Evolutionary conservation across 2,113 vertebrate genomes (phyloP).

Genomic region (Daubentonia madagascariensis): DNA sequence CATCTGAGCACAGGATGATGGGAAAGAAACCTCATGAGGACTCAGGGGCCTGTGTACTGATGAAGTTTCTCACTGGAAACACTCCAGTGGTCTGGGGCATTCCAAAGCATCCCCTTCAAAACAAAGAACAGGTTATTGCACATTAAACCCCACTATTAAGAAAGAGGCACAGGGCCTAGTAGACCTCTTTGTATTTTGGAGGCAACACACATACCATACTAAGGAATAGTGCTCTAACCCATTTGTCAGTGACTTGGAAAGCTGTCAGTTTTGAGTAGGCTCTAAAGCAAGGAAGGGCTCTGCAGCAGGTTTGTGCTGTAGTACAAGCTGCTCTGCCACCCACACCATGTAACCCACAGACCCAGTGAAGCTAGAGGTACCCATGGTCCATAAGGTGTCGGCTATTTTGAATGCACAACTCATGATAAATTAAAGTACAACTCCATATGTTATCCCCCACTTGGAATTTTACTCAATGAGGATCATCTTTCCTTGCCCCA

Average conservation of each 20-base stretch:
- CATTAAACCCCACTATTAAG: background rate
- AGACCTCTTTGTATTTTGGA: background rate
- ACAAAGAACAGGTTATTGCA: background rate
- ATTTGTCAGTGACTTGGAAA: background rate
- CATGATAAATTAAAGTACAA: background rate
- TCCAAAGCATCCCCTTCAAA: background rate
- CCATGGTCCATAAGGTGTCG: background rate
- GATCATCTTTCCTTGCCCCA: background rate
- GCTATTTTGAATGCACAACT: background rate
- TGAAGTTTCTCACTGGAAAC: too few relatives aligned
- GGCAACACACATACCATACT: background rate
- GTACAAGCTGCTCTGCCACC: background rate
- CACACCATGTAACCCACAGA: background rate
- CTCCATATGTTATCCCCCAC: background rate
- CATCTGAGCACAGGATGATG: accelerated
- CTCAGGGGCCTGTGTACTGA: background rate
- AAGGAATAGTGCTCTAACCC: background rate
- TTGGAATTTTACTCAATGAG: background rate
- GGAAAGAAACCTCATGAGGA: background rate
- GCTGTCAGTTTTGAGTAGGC: background rate
- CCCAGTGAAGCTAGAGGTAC: background rate
- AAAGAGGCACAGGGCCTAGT: background rate
- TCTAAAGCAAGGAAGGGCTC: background rate
- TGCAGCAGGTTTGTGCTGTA: background rate
- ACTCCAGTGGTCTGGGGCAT: background rate